A percentile compares a stretch with the other conserved stretches of the same genome.
phyloP scores from a whole-genome alignment of 2,797 vertebrate genomes.

The Neostethus bicornis region DNA sequence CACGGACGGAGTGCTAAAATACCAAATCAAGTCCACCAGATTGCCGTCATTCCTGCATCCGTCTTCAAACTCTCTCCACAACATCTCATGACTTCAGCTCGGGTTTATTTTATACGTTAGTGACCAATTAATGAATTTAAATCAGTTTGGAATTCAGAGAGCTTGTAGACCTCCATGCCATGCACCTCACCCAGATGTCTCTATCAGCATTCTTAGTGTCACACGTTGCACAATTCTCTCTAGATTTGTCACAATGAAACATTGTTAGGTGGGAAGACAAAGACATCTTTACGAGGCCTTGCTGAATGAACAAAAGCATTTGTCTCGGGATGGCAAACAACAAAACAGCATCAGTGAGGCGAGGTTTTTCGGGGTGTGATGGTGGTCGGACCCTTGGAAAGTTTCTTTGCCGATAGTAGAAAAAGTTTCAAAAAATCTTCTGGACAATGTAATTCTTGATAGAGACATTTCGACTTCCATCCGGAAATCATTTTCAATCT shows the following conservation, averaged over 20 bases:
- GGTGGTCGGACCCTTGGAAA: slow-evolving; percentile 58
- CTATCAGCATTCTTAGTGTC: slow-evolving; percentile 46
- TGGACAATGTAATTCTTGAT: too few relatives aligned
- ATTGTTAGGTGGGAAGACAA: slow-evolving; percentile 71
- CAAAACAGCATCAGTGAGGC: slow-evolving; percentile 43
- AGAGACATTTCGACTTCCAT: too few relatives aligned
- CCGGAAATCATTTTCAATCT: too few relatives aligned
- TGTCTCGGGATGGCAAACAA: slow-evolving; percentile 65
- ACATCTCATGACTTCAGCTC: slow-evolving; percentile 61
- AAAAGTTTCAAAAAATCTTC: too few relatives aligned
- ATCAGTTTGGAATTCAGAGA: slow-evolving; percentile 48
- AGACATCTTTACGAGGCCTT: slow-evolving; percentile 71
- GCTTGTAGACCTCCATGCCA: slow-evolving; percentile 39
- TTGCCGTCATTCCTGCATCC: slow-evolving; percentile 7
- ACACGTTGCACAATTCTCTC: slow-evolving; percentile 39
- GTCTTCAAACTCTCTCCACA: slow-evolving; percentile 36
- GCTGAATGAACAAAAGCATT: slow-evolving; percentile 77
- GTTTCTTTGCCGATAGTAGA: too few relatives aligned
- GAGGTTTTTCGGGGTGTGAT: slow-evolving; percentile 56
- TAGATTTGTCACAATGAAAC: slow-evolving; percentile 69
- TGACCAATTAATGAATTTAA: slow-evolving; percentile 64
- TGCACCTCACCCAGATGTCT: slow-evolving; percentile 43
- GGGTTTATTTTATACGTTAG: slow-evolving; percentile 76
- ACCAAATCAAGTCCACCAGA: too few relatives aligned
- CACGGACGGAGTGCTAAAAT: too few relatives aligned